Evolutionary conservation across 2,888 invertebrate genomes (phyloP).

Genomic region (Sarcophaga subvicina): DNA sequence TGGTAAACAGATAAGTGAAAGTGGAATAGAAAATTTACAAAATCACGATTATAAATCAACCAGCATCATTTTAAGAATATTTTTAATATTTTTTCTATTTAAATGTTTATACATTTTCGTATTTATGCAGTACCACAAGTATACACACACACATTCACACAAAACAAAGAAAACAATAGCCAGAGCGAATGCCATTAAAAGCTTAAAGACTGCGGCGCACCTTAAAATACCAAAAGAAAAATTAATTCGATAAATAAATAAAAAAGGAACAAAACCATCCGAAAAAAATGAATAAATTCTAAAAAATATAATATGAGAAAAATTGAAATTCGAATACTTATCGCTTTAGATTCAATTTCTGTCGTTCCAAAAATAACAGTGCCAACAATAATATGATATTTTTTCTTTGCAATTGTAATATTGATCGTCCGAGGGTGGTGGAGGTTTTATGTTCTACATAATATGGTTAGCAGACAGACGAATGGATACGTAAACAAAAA

Average conservation of each 20-base stretch:
- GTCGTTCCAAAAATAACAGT: neutral
- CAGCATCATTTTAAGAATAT: conserved; percentile 15
- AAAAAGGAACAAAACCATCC: neutral
- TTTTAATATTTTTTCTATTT: neutral
- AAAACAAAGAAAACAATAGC: neutral
- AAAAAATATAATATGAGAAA: neutral
- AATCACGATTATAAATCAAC: conserved; percentile 1
- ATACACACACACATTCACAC: conserved; percentile 16
- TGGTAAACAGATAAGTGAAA: neutral
- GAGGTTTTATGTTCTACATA: too few species aligned
- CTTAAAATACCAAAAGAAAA: conserved; percentile 27
- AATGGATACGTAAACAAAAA: too few species aligned
- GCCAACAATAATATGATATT: neutral
- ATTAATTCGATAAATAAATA: neutral
- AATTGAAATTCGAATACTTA: conserved; percentile 17
- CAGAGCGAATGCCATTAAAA: neutral
- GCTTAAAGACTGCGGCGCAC: conserved; percentile 32
- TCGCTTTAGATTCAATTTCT: conserved; percentile 21
- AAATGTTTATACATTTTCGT: neutral
- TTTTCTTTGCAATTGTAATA: too few species aligned
- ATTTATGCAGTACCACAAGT: neutral
- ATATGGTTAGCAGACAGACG: too few species aligned
- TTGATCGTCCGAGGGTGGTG: too few species aligned
- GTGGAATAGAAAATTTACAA: neutral
- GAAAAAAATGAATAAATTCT: neutral